These are phyloP conservation scores for Mesopsocus fuscifrons DNA, from an alignment of 2,888 invertebrate species.

Conservation along the genomic window DNA sequence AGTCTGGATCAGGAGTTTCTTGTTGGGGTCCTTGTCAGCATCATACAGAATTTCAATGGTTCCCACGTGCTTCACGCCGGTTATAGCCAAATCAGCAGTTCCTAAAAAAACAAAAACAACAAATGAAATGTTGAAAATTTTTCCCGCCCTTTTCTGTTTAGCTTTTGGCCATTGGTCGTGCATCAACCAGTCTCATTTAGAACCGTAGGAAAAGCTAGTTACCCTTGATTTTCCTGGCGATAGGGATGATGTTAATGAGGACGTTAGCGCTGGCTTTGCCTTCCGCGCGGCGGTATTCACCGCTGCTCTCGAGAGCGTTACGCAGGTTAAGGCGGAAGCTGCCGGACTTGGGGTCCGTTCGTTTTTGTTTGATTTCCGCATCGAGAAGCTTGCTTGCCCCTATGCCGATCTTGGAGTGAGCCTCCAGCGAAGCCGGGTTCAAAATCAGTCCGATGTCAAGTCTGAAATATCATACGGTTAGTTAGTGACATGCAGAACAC, in stretches of 20 bases:
- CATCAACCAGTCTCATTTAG: too few relatives aligned
- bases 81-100: constrained; percentile 36
- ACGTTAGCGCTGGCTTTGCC: constrained; percentile 43
- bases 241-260: constrained; percentile 32
- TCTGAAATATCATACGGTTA: constrained; percentile 13
- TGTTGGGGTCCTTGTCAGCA: constrained; percentile 46
- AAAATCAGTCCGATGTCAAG: constrained; percentile 13
- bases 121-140: background rate
- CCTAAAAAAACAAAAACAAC: constrained; percentile 16
- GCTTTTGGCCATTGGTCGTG: too few relatives aligned
- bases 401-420: constrained; percentile 30
- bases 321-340: constrained; percentile 38
- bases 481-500: too few relatives aligned
- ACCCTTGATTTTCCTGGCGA: constrained; percentile 27
- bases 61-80: constrained; percentile 37
- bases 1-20: constrained; percentile 44
- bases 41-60: constrained; percentile 44
- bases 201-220: too few relatives aligned
- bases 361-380: constrained; percentile 22
- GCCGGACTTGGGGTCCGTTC: constrained; percentile 27
- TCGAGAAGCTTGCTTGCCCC: constrained; percentile 34
- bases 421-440: constrained; percentile 12
- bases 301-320: constrained; percentile 38
- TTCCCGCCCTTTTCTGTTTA: background rate
- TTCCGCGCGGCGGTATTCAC: constrained; percentile 39